Conservation (phyloP, 2,888 invertebrate species). For the Elysia crispata region DNA sequence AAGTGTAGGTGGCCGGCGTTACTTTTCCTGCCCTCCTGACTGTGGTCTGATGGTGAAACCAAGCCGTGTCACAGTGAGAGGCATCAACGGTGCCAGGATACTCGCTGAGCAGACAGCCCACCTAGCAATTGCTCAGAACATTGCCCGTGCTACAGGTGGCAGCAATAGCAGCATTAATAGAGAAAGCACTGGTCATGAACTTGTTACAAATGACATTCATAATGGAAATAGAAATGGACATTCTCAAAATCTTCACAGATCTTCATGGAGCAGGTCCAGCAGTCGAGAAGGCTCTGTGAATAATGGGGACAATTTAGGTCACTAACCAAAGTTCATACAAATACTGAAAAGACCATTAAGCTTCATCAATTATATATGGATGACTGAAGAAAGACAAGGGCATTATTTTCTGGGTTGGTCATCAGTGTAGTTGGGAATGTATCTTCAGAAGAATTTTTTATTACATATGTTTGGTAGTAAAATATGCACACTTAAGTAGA, state of each 20-base stretch:
- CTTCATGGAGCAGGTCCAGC: conserved; percentile 43
- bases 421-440: no score
- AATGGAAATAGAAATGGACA: no score
- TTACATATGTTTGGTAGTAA: no score
- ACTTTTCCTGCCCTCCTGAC: conserved; percentile 74
- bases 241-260: neutral
- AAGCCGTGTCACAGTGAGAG: conserved; percentile 77
- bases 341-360: no score
- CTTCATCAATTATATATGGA: no score
- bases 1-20: conserved; percentile 74
- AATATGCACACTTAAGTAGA: no score
- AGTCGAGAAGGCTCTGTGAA: conserved; percentile 41
- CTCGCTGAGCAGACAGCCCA: conserved; percentile 48
- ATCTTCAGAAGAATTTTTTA: no score
- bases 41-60: conserved; percentile 77
- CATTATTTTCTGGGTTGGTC: no score
- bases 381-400: no score
- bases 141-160: conserved; percentile 22
- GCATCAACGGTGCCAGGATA: conserved; percentile 79
- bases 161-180: conserved; percentile 17
- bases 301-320: conserved; percentile 9
- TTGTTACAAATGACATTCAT: no score
- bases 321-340: no score
- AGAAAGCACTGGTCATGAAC: no score
- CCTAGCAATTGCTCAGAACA: neutral